Percentiles rank a stretch among this genome's conserved stretches.
These are phyloP conservation scores for Eudasyphora cyanicolor DNA, from an alignment of 2,888 invertebrate genomes.

Conservation along the genomic window DNA sequence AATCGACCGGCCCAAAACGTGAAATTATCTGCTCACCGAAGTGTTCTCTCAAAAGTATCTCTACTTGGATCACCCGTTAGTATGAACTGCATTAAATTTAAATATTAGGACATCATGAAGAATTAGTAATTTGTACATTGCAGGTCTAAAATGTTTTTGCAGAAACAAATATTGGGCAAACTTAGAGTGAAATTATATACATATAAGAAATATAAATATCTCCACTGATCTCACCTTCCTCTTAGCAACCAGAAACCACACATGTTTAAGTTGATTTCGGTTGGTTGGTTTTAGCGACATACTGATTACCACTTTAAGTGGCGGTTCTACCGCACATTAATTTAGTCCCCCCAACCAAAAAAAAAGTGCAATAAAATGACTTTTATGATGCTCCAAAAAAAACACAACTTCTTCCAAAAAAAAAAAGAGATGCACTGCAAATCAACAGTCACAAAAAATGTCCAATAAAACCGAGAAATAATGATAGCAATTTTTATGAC, in stretches of 20 bases:
- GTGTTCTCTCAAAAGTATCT: too few relatives aligned
- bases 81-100: too few relatives aligned
- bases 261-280: neutral
- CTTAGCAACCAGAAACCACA: neutral
- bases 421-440: neutral
- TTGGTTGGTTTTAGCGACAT: neutral
- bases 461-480: constrained; percentile 48
- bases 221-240: neutral
- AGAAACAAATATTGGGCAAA: too few relatives aligned
- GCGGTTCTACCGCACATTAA: constrained; percentile 54
- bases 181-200: too few relatives aligned
- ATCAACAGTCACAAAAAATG: constrained; percentile 32
- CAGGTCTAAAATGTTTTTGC: too few relatives aligned
- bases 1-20: too few relatives aligned
- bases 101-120: too few relatives aligned
- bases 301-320: neutral
- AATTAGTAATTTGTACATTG: too few relatives aligned
- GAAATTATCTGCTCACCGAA: too few relatives aligned
- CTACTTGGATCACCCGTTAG: too few relatives aligned
- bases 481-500: constrained; percentile 64
- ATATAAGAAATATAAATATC: too few relatives aligned
- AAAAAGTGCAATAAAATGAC: constrained; percentile 59
- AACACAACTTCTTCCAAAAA: constrained; percentile 6
- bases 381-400: constrained; percentile 59
- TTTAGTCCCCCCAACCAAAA: constrained; percentile 45